Percentiles rank a stretch among this genome's conserved stretches.
phyloP scores from a whole-genome alignment of 1,140 invertebrate genomes.

The Dryas iulia region DNA sequence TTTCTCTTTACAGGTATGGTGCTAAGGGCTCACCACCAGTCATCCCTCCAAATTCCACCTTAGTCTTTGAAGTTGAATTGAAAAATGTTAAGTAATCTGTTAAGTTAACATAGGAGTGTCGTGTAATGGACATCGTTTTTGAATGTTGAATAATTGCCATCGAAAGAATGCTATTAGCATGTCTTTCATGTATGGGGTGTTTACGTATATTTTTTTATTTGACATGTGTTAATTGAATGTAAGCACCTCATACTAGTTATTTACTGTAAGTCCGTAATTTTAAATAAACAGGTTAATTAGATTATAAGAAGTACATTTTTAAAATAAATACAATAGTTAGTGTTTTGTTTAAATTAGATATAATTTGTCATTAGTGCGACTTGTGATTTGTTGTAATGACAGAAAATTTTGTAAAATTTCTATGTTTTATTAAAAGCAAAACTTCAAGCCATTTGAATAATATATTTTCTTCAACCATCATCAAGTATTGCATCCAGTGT shows the following conservation, averaged over 20 bases:
- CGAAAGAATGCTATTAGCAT: conserved; percentile 42
- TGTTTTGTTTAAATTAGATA: neutral
- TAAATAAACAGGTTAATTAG: conserved; percentile 11
- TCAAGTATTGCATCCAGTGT: neutral
- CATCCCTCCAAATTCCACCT: conserved; percentile 91
- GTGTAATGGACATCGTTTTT: conserved; percentile 36
- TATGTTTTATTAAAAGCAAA: no score
- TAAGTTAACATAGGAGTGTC: neutral
- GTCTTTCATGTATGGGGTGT: neutral
- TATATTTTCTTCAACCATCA: neutral
- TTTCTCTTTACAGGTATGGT: conserved; percentile 85
- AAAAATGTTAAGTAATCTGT: conserved; percentile 86
- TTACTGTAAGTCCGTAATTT: conserved; percentile 20
- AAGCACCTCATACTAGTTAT: conserved; percentile 23
- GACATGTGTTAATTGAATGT: conserved; percentile 13
- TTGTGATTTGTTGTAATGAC: no score
- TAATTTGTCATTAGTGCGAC: no score
- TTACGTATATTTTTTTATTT: conserved; percentile 20
- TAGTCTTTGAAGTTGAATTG: conserved; percentile 94
- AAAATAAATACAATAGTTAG: neutral
- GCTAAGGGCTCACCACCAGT: conserved; percentile 88
- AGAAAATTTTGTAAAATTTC: no score
- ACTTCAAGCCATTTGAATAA: neutral
- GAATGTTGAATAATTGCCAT: conserved; percentile 38
- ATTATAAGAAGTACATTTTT: conserved; percentile 8